Evolutionary conservation across 2,888 invertebrate species (phyloP).

Genomic region (Drosophila recens): DNA sequence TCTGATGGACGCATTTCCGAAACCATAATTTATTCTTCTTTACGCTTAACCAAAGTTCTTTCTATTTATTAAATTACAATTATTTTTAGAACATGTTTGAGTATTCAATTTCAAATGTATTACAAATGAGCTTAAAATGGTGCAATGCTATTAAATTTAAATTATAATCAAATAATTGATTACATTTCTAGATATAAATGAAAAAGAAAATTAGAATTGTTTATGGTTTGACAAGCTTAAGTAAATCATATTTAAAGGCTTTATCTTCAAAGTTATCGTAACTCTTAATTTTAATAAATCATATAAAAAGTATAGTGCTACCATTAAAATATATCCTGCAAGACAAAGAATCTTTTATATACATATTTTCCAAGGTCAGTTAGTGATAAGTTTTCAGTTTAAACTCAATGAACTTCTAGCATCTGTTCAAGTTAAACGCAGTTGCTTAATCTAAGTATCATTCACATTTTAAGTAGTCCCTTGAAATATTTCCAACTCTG

Average conservation of each 20-base stretch:
- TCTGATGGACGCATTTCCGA: not conserved
- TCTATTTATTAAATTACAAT: not conserved
- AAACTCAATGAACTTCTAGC: conserved; percentile 34
- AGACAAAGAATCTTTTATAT: not conserved
- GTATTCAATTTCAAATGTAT: not conserved
- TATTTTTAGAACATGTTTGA: too few relatives aligned
- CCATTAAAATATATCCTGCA: too few relatives aligned
- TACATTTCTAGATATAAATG: not conserved
- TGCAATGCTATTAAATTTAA: not conserved
- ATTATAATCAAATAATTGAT: not conserved
- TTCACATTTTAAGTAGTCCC: conserved; percentile 18
- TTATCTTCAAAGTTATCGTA: too few relatives aligned
- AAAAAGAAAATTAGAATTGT: not conserved
- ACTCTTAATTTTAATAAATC: too few relatives aligned
- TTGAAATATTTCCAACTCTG: conserved; percentile 39
- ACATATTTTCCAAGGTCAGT: conserved; percentile 35
- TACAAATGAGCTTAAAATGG: not conserved
- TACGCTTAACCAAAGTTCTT: not conserved
- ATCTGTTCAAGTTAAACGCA: conserved; percentile 30
- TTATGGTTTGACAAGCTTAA: too few relatives aligned
- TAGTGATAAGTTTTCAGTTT: conserved; percentile 28
- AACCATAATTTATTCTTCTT: too few relatives aligned
- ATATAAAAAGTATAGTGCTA: too few relatives aligned
- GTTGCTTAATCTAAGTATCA: conserved; percentile 46
- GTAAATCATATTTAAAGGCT: too few relatives aligned